Evolutionary conservation across 30 jellyfish, hydroid and myxozoan genomes (phyloP), one percentile per base, ranked within the genome.

Genomic region (Aurelia sp.): DNA sequence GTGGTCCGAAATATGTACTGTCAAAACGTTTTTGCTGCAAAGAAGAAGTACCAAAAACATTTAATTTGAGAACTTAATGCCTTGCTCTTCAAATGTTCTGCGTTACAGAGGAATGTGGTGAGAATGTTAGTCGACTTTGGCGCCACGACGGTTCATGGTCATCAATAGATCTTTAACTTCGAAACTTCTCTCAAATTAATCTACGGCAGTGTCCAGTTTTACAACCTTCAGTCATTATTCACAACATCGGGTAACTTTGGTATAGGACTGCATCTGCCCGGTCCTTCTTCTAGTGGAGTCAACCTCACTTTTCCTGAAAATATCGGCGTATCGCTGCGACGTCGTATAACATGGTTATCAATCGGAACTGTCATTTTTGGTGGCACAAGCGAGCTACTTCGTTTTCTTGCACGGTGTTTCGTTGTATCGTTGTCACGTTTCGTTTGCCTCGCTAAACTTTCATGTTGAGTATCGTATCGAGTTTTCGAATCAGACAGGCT

Each of bases 271-370:
- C 78, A 37, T 35, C 59, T 60, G 20, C 69, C 41, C 6, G 65
- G 51, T 19, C 20, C 20, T 44, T 66, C 78, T 27, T 78, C 89
- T 41, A 78, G 30, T 41, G 89, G 71, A 13, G 48, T 74, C 71
- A 78, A 27, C 16, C 66, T 48, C 11, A 78, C 16, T 41, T 62
- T 62, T 57, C 89, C 89, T 8, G 79, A 78, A 35, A 18, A 62
- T 8, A 48, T 53, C 11, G 92, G 92, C 21, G 92, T 82, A 37
- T 82, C 92, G 41, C 92, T 82, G 63, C 92, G 60, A 51, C 92
- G 53, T 60, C 92, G 62, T 47, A 60, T 12, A 27, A 57, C 50
- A 52, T 82, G 72, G 59, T 82, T 41, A 12, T 82, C 79, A 58
- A 71, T 44, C 30, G 79, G 92, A 8, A 62, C 20, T 58, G 47